Percentiles rank a stretch among this genome's conserved stretches.
These are phyloP conservation scores for Drosophila truncata DNA, from an alignment of 1,140 invertebrate species.

Conservation along the genomic window DNA sequence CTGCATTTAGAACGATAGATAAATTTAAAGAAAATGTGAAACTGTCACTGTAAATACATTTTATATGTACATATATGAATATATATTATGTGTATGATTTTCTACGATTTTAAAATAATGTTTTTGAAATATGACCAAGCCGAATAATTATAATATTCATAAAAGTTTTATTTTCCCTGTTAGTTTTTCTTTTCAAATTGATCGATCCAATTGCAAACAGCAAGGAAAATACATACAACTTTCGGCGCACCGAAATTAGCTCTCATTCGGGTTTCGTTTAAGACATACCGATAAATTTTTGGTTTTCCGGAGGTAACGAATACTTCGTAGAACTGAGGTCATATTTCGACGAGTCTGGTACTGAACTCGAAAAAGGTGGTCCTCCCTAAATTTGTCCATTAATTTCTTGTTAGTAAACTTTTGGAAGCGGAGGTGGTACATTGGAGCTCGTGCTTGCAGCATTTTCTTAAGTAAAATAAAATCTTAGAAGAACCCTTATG, in stretches of 20 bases:
- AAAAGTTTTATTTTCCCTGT: no score
- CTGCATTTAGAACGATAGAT: no score
- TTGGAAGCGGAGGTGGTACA: conserved; percentile 60
- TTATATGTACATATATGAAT: no score
- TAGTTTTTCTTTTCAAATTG: no score
- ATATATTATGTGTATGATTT: no score
- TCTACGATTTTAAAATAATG: not conserved
- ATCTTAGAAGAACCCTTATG: not conserved
- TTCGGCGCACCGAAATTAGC: not conserved
- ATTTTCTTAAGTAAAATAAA: conserved; percentile 63
- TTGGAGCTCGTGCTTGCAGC: conserved; percentile 70
- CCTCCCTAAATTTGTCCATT: conserved; percentile 53
- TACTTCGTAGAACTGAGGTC: conserved; percentile 54
- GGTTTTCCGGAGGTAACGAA: conserved; percentile 44
- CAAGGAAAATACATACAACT: not conserved
- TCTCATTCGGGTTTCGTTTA: not conserved
- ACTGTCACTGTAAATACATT: no score
- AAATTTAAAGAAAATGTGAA: no score
- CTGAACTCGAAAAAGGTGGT: conserved; percentile 64
- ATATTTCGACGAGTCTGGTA: conserved; percentile 78
- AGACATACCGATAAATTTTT: conserved; percentile 62
- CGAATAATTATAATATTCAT: no score
- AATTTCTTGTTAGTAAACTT: conserved; percentile 61
- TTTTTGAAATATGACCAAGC: not conserved
- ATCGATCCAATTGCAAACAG: not conserved